A percentile compares a stretch with the other conserved stretches of the same genome.
phyloP scores from a whole-genome alignment of 2,797 vertebrate genomes.

The Malurus splendens region DNA sequence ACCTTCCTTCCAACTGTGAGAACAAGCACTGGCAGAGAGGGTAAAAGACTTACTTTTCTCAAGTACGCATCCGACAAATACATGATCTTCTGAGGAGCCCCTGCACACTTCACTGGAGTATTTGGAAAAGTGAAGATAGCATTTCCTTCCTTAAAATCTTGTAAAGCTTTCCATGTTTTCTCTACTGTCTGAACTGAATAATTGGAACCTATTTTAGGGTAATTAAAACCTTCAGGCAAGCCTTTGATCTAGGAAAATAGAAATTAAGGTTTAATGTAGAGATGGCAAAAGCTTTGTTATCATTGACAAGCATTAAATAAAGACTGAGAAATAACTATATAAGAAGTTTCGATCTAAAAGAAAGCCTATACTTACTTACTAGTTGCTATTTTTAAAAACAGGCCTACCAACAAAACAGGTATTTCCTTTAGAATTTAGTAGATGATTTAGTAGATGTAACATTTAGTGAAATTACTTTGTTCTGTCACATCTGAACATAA shows the following conservation, averaged over 20 bases:
- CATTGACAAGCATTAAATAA: not conserved
- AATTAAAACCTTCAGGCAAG: constrained; percentile 87
- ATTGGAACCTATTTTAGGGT: constrained; percentile 93
- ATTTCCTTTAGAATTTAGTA: not conserved
- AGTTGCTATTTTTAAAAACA: not conserved
- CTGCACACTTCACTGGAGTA: constrained; percentile 91
- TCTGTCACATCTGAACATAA: not conserved
- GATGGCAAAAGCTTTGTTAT: not conserved
- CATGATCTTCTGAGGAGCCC: constrained; percentile 98
- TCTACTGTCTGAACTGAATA: constrained; percentile 88
- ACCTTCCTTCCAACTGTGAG: not conserved
- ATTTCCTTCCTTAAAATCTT: constrained; percentile 90
- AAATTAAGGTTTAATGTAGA: not conserved
- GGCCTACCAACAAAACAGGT: not conserved
- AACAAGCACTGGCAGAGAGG: not conserved
- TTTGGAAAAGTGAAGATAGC: constrained; percentile 93
- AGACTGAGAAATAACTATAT: not conserved
- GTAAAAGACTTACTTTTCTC: constrained; percentile 80
- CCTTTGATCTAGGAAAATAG: constrained; percentile 86
- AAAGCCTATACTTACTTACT: not conserved
- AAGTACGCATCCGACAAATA: constrained; percentile 89
- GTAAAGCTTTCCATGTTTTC: constrained; percentile 94
- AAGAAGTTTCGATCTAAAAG: not conserved
- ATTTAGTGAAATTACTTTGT: not conserved
- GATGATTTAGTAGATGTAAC: not conserved